Base-by-base conservation (phyloP, 2,113 vertebrate species). In the Poecilia latipinna region DNA sequence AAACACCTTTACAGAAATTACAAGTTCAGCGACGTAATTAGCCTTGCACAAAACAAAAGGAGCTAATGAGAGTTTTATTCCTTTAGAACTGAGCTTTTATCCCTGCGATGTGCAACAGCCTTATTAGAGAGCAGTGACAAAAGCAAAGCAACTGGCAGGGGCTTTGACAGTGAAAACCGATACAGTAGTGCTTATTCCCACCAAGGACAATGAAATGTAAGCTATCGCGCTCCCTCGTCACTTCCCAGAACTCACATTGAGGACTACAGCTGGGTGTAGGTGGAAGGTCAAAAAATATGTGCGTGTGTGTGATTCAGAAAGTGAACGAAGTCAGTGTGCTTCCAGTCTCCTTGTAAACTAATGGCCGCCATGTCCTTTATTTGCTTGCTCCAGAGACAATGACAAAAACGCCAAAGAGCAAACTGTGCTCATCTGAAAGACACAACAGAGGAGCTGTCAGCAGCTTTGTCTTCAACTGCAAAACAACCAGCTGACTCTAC, bases 131-230 rank as follows among this genome's bases (percentile, higher is more conserved):
- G 68, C 82, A 70, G 78, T 82, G 86, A 91, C 88, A 91, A 89
- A 93, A 89, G 88, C 84, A 77, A 87, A 90, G 84, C 91, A 91
- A 90, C 90, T 91, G 90, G 90, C 86, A 67, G 84, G 87, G 88
- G 44, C 88, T 89, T 84, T 89, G 91, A 89, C 87, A 77, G 83
- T 91, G 93, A 92, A 89, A 93, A 88, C 80, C 71, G 91, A 93
- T 92, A 88, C 83, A 82, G 85, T 54, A 24, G 74, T 79, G 89
- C 86, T 89, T 91, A 90, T 86, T 91, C 91, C 90, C 90, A 91
- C 86, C 89, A 89, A 92, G 91, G 91, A 93, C 93, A 91, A 91
- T 91, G 90, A 91, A 93, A 90, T 88, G 91, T 92, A 91, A 93
- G 89, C 90, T 90, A 90, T 88, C 85, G 72, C 63, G 39, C 82